phyloP scores from a whole-genome alignment of 2,113 vertebrate species.

The Galemys pyrenaicus region DNA sequence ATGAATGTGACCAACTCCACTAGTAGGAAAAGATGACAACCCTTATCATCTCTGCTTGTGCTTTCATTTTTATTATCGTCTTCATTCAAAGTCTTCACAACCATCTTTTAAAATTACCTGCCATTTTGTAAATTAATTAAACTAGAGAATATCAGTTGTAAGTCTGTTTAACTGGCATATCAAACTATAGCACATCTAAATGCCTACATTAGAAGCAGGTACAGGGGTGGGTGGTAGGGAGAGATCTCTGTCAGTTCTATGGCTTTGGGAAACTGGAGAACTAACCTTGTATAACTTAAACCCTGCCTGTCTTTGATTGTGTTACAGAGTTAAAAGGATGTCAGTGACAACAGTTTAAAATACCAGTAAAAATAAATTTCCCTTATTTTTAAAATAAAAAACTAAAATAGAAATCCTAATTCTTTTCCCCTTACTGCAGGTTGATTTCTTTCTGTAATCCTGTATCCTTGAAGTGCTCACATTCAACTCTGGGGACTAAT shows the following conservation, averaged over 20 bases:
- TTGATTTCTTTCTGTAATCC: neutral
- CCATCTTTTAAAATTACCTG: neutral
- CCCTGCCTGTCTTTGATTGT: neutral
- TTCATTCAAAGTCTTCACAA: neutral
- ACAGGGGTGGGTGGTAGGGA: accelerated
- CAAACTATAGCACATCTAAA: neutral
- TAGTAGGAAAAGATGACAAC: neutral
- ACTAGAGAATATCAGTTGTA: neutral
- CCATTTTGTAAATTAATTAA: neutral
- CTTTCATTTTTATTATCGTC: neutral
- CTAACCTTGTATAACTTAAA: neutral
- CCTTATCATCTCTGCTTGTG: neutral
- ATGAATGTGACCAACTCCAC: neutral
- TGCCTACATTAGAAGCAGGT: neutral
- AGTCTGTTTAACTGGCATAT: neutral
- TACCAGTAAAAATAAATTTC: neutral
- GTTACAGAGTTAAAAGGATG: neutral
- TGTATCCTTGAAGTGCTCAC: neutral
- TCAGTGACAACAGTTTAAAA: neutral
- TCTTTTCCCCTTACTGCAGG: neutral
- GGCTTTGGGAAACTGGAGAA: neutral
- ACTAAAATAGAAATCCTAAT: neutral
- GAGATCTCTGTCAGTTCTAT: neutral
- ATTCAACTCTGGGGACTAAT: neutral
- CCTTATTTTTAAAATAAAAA: neutral